A percentile compares a stretch with the other conserved stretches of the same genome.
Conservation (phyloP, 2,888 invertebrate species). For the Drosophila seclusa region DNA sequence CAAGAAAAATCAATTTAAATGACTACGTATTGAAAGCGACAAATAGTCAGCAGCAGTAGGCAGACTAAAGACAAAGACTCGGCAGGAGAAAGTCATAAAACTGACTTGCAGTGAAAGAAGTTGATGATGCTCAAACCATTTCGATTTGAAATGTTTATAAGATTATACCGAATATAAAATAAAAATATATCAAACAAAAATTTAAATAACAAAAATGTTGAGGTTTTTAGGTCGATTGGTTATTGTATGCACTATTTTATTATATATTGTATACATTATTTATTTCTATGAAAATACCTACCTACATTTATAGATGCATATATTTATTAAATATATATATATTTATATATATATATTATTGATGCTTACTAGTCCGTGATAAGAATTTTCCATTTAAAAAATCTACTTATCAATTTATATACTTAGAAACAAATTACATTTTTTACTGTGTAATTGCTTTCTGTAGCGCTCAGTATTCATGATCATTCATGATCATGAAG, state of each 20-base stretch:
- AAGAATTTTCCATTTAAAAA: neutral
- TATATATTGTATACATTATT: neutral
- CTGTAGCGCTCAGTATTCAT: constrained; percentile 2
- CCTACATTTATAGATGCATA: neutral
- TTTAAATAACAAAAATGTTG: neutral
- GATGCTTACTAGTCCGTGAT: neutral
- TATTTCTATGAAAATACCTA: neutral
- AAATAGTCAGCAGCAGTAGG: constrained; percentile 61
- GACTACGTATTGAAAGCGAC: constrained; percentile 76
- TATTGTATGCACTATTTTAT: neutral
- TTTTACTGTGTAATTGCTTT: constrained; percentile 54
- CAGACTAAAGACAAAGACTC: constrained; percentile 43
- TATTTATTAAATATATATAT: neutral
- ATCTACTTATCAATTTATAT: neutral
- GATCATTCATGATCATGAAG: constrained; percentile 2
- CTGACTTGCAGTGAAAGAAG: constrained; percentile 44
- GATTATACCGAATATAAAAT: neutral
- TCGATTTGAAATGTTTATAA: neutral
- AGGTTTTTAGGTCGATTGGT: neutral
- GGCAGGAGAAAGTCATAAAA: constrained; percentile 42
- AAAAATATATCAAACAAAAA: neutral
- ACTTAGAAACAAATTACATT: neutral
- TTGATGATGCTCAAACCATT: neutral
- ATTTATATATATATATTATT: neutral
- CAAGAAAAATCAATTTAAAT: constrained; percentile 81